Evolutionary conservation across 2,113 vertebrate genomes (phyloP).

Genomic region (Saimiri boliviensis): DNA sequence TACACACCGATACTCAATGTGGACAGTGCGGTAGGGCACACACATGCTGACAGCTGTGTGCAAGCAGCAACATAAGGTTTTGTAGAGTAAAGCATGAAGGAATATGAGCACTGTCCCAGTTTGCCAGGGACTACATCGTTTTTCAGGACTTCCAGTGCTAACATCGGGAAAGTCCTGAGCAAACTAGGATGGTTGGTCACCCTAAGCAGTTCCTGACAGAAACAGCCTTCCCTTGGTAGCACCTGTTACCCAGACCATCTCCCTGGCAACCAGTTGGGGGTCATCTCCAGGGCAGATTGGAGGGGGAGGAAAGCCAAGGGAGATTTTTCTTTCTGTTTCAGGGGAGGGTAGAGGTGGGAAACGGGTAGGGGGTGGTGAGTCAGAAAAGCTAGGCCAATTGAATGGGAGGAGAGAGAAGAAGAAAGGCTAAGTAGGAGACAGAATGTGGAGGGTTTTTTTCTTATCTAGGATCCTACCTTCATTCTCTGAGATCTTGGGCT

Average conservation of each 20-base stretch:
- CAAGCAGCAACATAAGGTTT: background rate
- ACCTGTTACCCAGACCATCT: constrained; percentile 19
- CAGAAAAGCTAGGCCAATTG: background rate
- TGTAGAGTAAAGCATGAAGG: background rate
- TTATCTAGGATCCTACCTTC: background rate
- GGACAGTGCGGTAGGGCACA: background rate
- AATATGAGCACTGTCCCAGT: background rate
- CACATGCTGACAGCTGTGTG: background rate
- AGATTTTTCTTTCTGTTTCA: background rate
- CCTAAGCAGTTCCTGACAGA: background rate
- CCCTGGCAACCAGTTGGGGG: constrained; percentile 23
- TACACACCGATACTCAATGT: background rate
- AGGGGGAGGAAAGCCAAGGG: background rate
- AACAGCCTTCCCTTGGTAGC: background rate
- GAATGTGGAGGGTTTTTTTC: background rate
- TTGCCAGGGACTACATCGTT: background rate
- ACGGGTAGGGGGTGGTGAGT: background rate
- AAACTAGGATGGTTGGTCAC: background rate
- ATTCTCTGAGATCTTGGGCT: background rate
- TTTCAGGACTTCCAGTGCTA: background rate
- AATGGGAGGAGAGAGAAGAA: background rate
- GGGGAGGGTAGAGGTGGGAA: background rate
- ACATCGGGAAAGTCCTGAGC: background rate
- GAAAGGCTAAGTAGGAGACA: background rate
- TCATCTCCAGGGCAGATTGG: constrained; percentile 22